Base-by-base conservation (phyloP, 1,140 invertebrate genomes). In the Sycophaga agraensis region DNA sequence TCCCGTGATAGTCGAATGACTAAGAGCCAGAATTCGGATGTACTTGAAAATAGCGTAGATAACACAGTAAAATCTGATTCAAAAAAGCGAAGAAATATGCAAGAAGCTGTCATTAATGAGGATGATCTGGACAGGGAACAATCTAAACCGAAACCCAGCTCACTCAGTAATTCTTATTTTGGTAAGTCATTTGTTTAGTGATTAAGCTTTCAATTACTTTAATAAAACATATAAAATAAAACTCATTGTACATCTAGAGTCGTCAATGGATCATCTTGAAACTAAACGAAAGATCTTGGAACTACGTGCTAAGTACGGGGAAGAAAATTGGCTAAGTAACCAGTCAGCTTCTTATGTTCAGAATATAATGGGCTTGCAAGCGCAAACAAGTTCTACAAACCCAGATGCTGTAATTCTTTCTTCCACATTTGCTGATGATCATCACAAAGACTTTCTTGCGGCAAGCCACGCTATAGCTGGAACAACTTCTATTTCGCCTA, bases 241-340 rank as follows among this genome's bases (percentile, higher is more conserved):
- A 34, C 12, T 34, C 12, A 57, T n/a, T n/a, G n/a, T n/a, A n/a
- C n/a, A n/a, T 37, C 21, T 59, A 73, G 76, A 74, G 45, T 58
- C 67, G 14, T 77, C 76, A 14, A 72, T 68, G 22, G 78, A 83
- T 50, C 82, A 87, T 69, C 73, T 88, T 43, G 83, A 85, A 66
- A 84, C 83, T 0, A 88, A 87, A 65, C 82, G 82, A 60, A 81
- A 87, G 71, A 84, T 88, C 51, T 77, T 86, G 53, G 78, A 77
- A 17, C 58, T 88, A 9, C 73, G 85, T 12, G 70, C 84, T 58
- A 82, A 82, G 37, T 86, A 82, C 71, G 86, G 86, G 8, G 81
- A 83, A 64, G 70, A 78, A n/a, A 79, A 84, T 40, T 88, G 86
- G 86, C 64, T 88, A 12, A 82, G 83, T 39, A 79, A 73, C 58